A percentile compares a stretch with the other conserved stretches of the same genome.
Evolutionary conservation across 2,888 invertebrate genomes (phyloP).

Genomic region (Hartigia nigra): DNA sequence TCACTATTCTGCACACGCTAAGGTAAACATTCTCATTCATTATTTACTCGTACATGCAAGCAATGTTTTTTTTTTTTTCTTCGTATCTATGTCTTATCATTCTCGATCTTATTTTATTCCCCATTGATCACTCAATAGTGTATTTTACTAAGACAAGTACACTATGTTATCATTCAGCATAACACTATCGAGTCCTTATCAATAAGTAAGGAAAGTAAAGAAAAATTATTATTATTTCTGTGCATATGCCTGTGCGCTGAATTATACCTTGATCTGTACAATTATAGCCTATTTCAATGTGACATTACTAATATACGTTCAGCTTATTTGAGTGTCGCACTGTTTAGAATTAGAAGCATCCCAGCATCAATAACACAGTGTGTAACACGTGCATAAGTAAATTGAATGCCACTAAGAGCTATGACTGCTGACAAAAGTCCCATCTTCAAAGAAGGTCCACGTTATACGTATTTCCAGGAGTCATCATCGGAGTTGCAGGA

Average conservation of each 20-base stretch:
- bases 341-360: neutral
- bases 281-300: neutral
- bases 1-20: conserved; percentile 52
- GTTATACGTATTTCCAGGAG: conserved; percentile 33
- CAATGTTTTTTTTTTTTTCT: conserved; percentile 15
- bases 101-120: neutral
- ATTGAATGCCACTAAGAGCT: neutral
- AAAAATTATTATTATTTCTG: neutral
- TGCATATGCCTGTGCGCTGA: neutral
- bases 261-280: neutral
- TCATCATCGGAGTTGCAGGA: conserved; percentile 65
- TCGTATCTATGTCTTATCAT: conserved; percentile 2
- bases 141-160: neutral
- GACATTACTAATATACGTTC: neutral
- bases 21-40: conserved; percentile 50
- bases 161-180: neutral
- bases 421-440: neutral
- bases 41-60: conserved; percentile 23
- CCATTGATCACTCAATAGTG: neutral
- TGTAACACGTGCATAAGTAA: neutral
- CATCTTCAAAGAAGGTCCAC: neutral
- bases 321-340: neutral
- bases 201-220: neutral
- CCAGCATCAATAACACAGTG: neutral
- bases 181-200: neutral